phyloP scores from a whole-genome alignment of 2,797 vertebrate genomes.

The Gastrophryne carolinensis region DNA sequence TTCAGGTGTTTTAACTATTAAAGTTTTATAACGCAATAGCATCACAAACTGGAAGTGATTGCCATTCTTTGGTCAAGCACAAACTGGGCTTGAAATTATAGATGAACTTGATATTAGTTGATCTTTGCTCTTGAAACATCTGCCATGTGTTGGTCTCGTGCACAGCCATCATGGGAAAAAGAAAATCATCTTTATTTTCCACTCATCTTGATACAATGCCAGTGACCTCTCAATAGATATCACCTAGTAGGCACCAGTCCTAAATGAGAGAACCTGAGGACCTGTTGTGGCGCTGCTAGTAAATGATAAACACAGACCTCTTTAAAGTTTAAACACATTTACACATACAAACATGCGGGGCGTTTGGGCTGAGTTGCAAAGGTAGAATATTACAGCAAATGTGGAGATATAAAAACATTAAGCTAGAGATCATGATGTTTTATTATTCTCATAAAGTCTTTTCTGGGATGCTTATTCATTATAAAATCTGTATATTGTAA shows the following conservation, averaged over 20 bases:
- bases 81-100: no score
- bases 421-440: no score
- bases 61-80: no score
- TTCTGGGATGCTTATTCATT: no score
- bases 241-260: constrained; percentile 43
- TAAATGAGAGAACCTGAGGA: not conserved
- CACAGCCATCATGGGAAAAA: not conserved
- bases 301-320: constrained; percentile 41
- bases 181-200: constrained; percentile 16
- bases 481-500: no score
- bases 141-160: constrained; percentile 22
- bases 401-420: not conserved
- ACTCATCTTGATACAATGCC: constrained; percentile 12
- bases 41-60: no score
- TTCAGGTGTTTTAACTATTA: no score
- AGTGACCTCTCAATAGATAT: constrained; percentile 41
- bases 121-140: constrained; percentile 16
- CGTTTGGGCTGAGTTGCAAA: not conserved
- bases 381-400: not conserved
- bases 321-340: constrained; percentile 46
- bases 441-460: no score
- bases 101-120: constrained; percentile 27
- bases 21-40: no score
- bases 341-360: constrained; percentile 33
- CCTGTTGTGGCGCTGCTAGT: constrained; percentile 39